phyloP scores from a whole-genome alignment of 2,888 invertebrate species.

The Athalia circularis region DNA sequence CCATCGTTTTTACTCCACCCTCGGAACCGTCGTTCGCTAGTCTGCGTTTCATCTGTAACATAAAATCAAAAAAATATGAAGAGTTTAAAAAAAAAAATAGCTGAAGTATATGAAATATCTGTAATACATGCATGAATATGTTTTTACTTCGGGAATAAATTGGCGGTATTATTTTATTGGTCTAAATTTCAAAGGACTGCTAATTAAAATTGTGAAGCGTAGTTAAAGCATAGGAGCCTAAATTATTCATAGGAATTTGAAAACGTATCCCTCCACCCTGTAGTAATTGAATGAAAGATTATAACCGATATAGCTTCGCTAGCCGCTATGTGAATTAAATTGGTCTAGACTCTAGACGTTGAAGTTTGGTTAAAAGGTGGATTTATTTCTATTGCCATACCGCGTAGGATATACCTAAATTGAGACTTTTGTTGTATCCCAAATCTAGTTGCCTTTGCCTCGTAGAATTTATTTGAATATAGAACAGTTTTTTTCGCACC shows the following conservation, averaged over 20 bases:
- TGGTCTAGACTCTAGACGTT: neutral
- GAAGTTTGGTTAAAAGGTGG: neutral
- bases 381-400: neutral
- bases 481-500: neutral
- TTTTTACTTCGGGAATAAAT: too few relatives aligned
- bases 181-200: too few relatives aligned
- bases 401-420: neutral
- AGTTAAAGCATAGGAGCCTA: neutral
- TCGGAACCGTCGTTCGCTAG: neutral
- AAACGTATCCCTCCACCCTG: neutral
- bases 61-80: neutral
- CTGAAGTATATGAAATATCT: too few relatives aligned
- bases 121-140: too few relatives aligned
- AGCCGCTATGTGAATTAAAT: conserved; percentile 13
- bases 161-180: too few relatives aligned
- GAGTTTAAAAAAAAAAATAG: too few relatives aligned
- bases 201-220: neutral
- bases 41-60: conserved; percentile 28
- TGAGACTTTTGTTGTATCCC: conserved; percentile 23
- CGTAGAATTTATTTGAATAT: conserved; percentile 22
- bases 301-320: neutral
- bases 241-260: neutral
- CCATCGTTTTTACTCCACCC: conserved; percentile 20
- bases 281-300: conserved; percentile 11
- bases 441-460: neutral